Evolutionary conservation across 1,140 invertebrate genomes (phyloP), one percentile per base, ranked within the genome.

Genomic region (Bombus balteatus): DNA sequence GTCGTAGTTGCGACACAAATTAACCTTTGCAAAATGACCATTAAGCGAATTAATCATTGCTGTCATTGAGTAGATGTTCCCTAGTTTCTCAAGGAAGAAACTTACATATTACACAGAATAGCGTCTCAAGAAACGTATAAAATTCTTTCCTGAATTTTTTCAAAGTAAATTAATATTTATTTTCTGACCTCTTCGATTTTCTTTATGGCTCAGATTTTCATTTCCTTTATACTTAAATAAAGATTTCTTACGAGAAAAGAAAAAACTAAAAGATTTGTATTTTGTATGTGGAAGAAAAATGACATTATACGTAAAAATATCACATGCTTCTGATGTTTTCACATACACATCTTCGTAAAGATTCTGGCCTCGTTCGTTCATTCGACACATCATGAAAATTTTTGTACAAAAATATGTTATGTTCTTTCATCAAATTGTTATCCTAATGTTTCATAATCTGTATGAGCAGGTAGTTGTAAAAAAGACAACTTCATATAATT

Each of bases 371-470:
- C 6, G 22, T 71, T 43, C 75, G 12, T 71, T 72, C 47, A 22
- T 43, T 70, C 34, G 34, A 70, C 70, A 57, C n/a, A 41, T 78
- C 22, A 22, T 78, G 47, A 84, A 84, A 84, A 84, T 79, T 59
- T 85, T 34, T 15, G 4, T 85, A 85, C 15, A 85, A 80, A 85
- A 85, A 85, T 85, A 85, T 85, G 57, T 80, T 68, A 66, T 85
- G 57, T 72, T 47, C 37, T 77, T 53, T 25, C 47, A 25, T 3
- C 75, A 28, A 83, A 83, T 32, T 70, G 22, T 57, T 10, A 78
- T 37, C 25, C 37, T 47, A 79, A 71, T 22, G 43, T 43, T n/a
- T 13, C 68, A 53, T 34, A 66, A 77, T 66, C 53, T 83, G 6
- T 79, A 62, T 32, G 32, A 43, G 43, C 18, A 47, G 13, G 9